These are phyloP conservation scores for Blera fallax DNA, from an alignment of 2,888 invertebrate genomes.

Conservation along the genomic window DNA sequence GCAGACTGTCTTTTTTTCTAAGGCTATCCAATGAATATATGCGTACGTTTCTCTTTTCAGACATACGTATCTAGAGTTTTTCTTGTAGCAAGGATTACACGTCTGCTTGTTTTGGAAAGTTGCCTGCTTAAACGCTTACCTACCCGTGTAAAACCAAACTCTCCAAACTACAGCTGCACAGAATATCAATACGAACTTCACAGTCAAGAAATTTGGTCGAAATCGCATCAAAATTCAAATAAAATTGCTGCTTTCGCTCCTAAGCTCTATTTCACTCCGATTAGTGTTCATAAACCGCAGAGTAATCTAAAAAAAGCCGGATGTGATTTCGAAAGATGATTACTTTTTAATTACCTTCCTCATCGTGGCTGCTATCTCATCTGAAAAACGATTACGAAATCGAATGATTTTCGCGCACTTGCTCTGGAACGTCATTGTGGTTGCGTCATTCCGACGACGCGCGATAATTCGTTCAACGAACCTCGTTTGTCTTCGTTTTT, in stretches of 20 bases:
- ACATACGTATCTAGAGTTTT: too few relatives aligned
- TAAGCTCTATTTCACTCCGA: neutral
- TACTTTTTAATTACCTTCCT: neutral
- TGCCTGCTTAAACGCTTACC: too few relatives aligned
- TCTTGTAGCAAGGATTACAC: too few relatives aligned
- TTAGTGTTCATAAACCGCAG: neutral
- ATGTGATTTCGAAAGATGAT: slow-evolving; percentile 11
- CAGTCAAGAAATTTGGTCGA: too few relatives aligned
- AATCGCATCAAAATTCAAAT: neutral
- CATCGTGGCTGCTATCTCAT: neutral
- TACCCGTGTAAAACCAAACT: too few relatives aligned
- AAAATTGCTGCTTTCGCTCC: neutral
- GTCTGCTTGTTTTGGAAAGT: too few relatives aligned
- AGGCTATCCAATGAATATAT: too few relatives aligned
- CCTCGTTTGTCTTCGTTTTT: neutral
- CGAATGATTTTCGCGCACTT: slow-evolving; percentile 15
- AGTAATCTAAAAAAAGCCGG: neutral
- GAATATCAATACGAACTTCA: too few relatives aligned
- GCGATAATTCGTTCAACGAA: slow-evolving; percentile 13
- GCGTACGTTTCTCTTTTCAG: too few relatives aligned
- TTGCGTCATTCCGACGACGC: neutral
- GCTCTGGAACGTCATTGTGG: neutral
- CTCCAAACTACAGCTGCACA: too few relatives aligned
- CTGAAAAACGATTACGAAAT: neutral
- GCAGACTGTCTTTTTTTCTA: too few relatives aligned